Evolutionary conservation across 2,113 vertebrate species (phyloP).

Genomic region (Anhinga rufa): DNA sequence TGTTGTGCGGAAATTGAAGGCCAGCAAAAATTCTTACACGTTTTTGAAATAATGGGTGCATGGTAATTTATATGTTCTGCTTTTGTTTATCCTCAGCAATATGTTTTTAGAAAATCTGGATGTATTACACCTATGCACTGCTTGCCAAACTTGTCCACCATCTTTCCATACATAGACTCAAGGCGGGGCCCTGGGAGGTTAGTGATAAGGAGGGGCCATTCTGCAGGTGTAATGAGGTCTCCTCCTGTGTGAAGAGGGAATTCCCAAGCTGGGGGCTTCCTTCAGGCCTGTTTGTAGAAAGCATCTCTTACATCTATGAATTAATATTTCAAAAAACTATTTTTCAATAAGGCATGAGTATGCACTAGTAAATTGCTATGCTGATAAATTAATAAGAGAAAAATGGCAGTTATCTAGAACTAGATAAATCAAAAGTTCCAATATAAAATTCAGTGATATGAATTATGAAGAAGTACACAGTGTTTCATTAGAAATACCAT

Average conservation of each 20-base stretch:
- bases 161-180: background rate
- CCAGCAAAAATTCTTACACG: background rate
- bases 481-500: background rate
- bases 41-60: background rate
- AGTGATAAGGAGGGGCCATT: background rate
- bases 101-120: background rate
- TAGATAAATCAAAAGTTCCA: background rate
- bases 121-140: background rate
- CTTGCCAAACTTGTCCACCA: background rate
- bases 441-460: background rate
- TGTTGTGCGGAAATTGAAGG: background rate
- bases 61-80: background rate
- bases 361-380: background rate
- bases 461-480: background rate
- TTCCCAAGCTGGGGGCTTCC: background rate
- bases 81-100: background rate
- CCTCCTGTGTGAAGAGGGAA: background rate
- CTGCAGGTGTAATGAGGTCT: background rate
- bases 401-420: background rate
- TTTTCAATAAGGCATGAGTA: background rate
- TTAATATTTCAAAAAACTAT: background rate
- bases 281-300: background rate
- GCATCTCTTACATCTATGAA: background rate
- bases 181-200: background rate
- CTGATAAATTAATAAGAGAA: background rate